Evolutionary conservation across 1,140 invertebrate genomes (phyloP), one percentile per base, ranked within the genome.

Genomic region (Ips nitidus): DNA sequence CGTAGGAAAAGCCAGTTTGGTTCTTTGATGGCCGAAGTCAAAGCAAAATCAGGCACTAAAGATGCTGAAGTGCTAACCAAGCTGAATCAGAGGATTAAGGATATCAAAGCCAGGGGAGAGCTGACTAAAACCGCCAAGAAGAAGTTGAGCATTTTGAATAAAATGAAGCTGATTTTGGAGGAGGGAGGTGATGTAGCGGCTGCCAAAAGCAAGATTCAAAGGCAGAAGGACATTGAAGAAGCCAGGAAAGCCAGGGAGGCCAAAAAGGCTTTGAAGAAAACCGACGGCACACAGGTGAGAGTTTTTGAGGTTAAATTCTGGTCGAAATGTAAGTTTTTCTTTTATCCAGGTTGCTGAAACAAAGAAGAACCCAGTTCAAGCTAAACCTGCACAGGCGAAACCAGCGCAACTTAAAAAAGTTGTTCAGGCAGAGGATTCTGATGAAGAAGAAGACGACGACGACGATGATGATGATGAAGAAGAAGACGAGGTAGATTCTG

Each of bases 71-170:
- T 71, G 2, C 42, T 72, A 1, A 65, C 69, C 47, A 41, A 1
- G 3, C 37, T 76, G 2, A 57, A 74, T 40, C 58, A 69, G 40
- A 73, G 70, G 62, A 62, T 76, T 22, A 41, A 71, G 36, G 45
- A 56, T 1, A 70, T 76, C 2, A 41, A 61, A 39, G 43, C 45
- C 1, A 62, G 63, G 5, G 5, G 7, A 37, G 63, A 65, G n/a
- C 37, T 75, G 2, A 63, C 73, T 1, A 77, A 76, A 66, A 75
- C 72, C 0, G 76, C 72, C 37, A 75, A 69, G 42, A 71, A 56
- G 37, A 77, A 73, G 64, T 52, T 77, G 42, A 58, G 43, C 52
- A 7, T 70, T 8, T 59, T 72, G 6, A 66, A 61, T 2, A 71
- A 62, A 58, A 5, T 72, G 22, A 57, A 58, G 59, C 52, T 36